Base-by-base conservation (phyloP, 2,888 invertebrate species). In the Latrodectus elegans region DNA sequence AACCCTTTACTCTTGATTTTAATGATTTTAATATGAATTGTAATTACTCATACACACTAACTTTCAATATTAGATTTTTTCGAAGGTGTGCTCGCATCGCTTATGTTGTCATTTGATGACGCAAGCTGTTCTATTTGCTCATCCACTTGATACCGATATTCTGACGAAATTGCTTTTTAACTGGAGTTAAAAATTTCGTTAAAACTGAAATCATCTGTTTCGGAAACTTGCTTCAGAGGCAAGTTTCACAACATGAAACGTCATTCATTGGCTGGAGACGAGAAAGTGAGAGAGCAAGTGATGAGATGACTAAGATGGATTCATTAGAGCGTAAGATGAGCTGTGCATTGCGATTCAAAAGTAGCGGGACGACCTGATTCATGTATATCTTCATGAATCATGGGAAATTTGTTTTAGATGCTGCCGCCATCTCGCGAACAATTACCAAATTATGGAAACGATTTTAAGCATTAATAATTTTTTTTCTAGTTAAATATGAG, bases 281-380 rank as follows among this genome's bases (percentile, higher is more conserved):
- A 22, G 22, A 22, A 1, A 22, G 22, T 22, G 22, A 22, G 22
- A 22, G 22, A 22, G 22, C 22, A 22, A 22, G 38, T n/a, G 49
- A 11, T 22, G 10, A 49, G 75, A 78, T 86, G 86, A 81, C 81
- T 86, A 81, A 81, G 85, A 77, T 81, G 76, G 53, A 22, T 3
- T 49, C 81, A 86, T 51, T 53, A 70, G 65, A 81, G 76, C 86
- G 77, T 86, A 75, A 26, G 86, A 81, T 81, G 81, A 77, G 76
- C 60, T 14, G 55, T 55, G 3, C 11, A 4, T 4, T 11, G 15
- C 55, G 55, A 55, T 15, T 55, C 15, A 15, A 55, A 55, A 55
- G 15, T 55, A 14, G 55, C 55, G 55, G 15, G 55, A 55, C 15
- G 55, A 55, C 15, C 11, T 55, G 55, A 55, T 55, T 55, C 12